Conservation (phyloP, 2,797 vertebrate genomes). For the Otolemur crassicaudatus region DNA sequence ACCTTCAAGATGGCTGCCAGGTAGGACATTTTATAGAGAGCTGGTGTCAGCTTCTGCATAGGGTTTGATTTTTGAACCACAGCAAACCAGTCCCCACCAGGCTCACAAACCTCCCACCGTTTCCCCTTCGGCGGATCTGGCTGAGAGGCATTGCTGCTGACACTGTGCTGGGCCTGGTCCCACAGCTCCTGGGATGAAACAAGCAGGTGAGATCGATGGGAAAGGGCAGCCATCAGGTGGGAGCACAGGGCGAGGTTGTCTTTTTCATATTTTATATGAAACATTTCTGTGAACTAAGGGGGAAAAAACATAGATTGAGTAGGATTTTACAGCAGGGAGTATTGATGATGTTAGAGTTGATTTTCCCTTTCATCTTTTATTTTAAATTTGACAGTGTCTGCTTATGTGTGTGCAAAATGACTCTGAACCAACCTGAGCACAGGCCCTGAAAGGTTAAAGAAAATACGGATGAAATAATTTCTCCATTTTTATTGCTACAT, state of each 20-base stretch:
- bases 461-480: slow-evolving; percentile 73
- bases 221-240: slow-evolving; percentile 70
- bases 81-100: slow-evolving; percentile 75
- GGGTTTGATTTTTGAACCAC: slow-evolving; percentile 73
- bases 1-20: slow-evolving; percentile 8
- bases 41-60: slow-evolving; percentile 72
- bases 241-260: slow-evolving; percentile 74
- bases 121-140: slow-evolving; percentile 78
- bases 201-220: slow-evolving; percentile 76
- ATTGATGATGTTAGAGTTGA: slow-evolving; percentile 59
- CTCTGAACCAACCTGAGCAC: slow-evolving; percentile 54
- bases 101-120: slow-evolving; percentile 74
- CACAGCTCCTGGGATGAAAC: slow-evolving; percentile 80
- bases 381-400: slow-evolving; percentile 81
- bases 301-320: slow-evolving; percentile 41
- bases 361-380: slow-evolving; percentile 80
- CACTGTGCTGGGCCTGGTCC: slow-evolving; percentile 71
- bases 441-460: slow-evolving; percentile 75
- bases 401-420: slow-evolving; percentile 73
- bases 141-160: slow-evolving; percentile 75
- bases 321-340: slow-evolving; percentile 75
- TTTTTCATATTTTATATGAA: slow-evolving; percentile 83
- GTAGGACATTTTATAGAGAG: slow-evolving; percentile 70
- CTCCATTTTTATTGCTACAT: slow-evolving; percentile 56
- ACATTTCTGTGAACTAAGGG: slow-evolving; percentile 79